Evolutionary conservation across 2,888 invertebrate genomes (phyloP).

Genomic region (Protonemura montana): DNA sequence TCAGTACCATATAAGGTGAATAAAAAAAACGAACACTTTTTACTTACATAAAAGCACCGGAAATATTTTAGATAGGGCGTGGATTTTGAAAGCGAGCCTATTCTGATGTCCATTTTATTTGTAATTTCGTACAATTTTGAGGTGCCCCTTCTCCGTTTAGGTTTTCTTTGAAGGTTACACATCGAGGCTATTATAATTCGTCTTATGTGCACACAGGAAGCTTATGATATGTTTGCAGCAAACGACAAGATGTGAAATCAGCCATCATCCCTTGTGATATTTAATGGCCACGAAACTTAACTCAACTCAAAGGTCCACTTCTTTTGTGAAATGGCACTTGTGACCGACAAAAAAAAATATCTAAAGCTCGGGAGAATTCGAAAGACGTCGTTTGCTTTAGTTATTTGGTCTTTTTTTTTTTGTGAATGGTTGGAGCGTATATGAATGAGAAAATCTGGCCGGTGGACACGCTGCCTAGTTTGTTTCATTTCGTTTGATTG

Average conservation of each 20-base stretch:
- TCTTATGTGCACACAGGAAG: background rate
- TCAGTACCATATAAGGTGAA: too few species aligned
- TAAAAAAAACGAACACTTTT: too few species aligned
- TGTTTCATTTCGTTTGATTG: background rate
- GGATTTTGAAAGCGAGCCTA: background rate
- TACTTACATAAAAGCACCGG: too few species aligned
- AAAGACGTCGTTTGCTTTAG: constrained; percentile 4
- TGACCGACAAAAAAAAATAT: background rate
- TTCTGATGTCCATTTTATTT: background rate
- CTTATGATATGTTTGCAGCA: background rate
- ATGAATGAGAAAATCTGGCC: background rate
- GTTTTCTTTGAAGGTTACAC: background rate
- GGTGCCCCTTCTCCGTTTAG: background rate
- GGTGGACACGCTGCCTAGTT: background rate
- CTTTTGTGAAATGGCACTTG: background rate
- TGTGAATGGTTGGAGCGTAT: background rate
- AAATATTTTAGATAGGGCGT: background rate
- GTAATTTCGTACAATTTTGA: background rate
- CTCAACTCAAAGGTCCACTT: background rate
- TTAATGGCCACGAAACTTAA: background rate
- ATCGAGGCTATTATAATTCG: background rate
- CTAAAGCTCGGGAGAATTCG: background rate
- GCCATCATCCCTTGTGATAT: background rate
- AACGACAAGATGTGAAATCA: background rate
- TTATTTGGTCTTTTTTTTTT: background rate